These are phyloP conservation scores for Melanostigma gelatinosum DNA, from an alignment of 2,113 vertebrate species.

Conservation along the genomic window DNA sequence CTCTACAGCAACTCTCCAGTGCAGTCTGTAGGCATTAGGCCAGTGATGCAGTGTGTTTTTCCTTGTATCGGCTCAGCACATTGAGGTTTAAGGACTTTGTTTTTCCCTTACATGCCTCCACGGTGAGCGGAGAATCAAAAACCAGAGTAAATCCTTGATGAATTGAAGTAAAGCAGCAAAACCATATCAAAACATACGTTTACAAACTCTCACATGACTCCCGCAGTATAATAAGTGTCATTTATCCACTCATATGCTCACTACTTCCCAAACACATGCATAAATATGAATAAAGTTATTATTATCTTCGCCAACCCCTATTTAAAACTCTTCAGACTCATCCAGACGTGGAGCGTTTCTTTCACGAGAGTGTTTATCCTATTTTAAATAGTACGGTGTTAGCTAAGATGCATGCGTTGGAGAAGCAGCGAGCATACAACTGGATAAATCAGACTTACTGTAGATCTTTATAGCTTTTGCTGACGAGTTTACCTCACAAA, in stretches of 20 bases:
- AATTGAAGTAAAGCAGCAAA: too few species aligned
- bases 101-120: too few species aligned
- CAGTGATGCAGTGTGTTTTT: constrained; percentile 22
- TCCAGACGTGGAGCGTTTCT: neutral
- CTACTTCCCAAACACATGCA: neutral
- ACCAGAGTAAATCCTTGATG: too few species aligned
- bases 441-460: neutral
- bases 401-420: neutral
- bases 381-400: neutral
- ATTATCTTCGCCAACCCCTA: neutral
- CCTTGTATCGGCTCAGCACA: constrained; percentile 17
- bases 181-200: neutral
- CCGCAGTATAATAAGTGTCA: neutral
- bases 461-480: neutral
- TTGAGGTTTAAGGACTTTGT: neutral
- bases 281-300: too few species aligned
- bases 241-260: neutral
- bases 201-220: neutral
- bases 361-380: too few species aligned
- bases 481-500: neutral
- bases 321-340: neutral
- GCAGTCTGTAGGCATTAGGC: neutral
- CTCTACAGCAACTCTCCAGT: constrained; percentile 12
- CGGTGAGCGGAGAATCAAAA: too few species aligned
- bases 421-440: neutral